Evolutionary conservation across 2,888 invertebrate genomes (phyloP).

Genomic region (Brenthis ino): DNA sequence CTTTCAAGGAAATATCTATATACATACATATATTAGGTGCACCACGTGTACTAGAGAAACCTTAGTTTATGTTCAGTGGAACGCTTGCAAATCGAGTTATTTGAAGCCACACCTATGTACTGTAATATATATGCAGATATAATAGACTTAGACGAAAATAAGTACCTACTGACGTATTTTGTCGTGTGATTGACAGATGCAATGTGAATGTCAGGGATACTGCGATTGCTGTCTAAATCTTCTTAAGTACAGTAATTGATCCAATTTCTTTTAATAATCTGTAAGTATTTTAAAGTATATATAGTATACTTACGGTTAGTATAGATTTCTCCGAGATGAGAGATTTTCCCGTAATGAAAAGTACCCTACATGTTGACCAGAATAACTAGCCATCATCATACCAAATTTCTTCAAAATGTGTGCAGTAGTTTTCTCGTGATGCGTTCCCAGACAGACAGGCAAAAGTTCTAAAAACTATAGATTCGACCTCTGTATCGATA

Average conservation of each 20-base stretch:
- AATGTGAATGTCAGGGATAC: conserved; percentile 28
- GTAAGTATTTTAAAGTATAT: background rate
- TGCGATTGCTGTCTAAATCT: background rate
- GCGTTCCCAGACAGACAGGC: background rate
- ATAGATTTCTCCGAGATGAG: too few species aligned
- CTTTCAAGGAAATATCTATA: background rate
- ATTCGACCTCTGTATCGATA: too few species aligned
- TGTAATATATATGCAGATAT: conserved; percentile 46
- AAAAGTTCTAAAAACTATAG: too few species aligned
- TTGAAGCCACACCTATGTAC: conserved; percentile 63
- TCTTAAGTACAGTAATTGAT: conserved; percentile 1
- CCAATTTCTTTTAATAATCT: conserved; percentile 4
- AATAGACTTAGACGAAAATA: conserved; percentile 33
- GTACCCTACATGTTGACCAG: too few species aligned
- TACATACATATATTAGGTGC: background rate
- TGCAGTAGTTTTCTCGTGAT: background rate
- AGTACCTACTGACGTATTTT: conserved; percentile 24
- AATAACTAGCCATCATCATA: too few species aligned
- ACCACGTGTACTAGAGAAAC: conserved; percentile 57
- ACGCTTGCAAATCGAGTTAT: conserved; percentile 72
- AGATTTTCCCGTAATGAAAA: too few species aligned
- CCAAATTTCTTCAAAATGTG: too few species aligned
- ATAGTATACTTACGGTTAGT: background rate
- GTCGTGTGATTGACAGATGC: conserved; percentile 13
- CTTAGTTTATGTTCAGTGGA: conserved; percentile 59